Conservation (phyloP, 23 tunicate genomes). For the Trididemnum nubilum region DNA sequence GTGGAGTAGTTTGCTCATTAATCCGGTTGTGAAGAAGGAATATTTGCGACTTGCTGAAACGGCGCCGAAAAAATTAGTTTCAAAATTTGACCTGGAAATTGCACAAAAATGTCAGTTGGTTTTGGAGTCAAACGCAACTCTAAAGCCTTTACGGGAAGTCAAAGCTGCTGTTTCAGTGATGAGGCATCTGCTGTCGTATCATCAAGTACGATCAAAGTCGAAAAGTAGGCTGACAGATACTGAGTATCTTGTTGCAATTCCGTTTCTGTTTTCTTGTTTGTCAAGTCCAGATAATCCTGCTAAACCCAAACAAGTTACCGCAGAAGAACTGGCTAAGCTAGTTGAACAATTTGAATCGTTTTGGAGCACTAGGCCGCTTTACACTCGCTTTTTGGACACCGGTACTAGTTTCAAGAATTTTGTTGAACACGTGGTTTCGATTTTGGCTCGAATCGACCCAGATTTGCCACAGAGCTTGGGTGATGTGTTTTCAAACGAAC, state of each 20-base stretch:
- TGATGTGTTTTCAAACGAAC: not conserved
- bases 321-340: slow-evolving; percentile 56
- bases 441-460: slow-evolving; percentile 28
- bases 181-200: slow-evolving; percentile 74
- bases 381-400: slow-evolving; percentile 1
- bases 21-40: slow-evolving; percentile 30
- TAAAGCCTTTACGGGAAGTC: slow-evolving; percentile 25
- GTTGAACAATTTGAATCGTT: slow-evolving; percentile 57
- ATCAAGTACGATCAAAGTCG: slow-evolving; percentile 30
- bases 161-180: slow-evolving; percentile 55
- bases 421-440: not conserved
- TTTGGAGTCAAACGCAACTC: slow-evolving; percentile 44
- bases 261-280: slow-evolving; percentile 59
- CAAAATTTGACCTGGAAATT: slow-evolving; percentile 72
- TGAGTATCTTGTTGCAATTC: slow-evolving; percentile 66
- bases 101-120: slow-evolving; percentile 74
- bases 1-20: slow-evolving; percentile 50
- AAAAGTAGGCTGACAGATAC: slow-evolving; percentile 42
- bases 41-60: slow-evolving; percentile 41
- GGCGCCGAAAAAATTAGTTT: slow-evolving; percentile 54
- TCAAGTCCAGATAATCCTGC: not conserved
- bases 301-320: slow-evolving; percentile 30
- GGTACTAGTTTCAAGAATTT: slow-evolving; percentile 29
- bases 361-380: slow-evolving; percentile 53
- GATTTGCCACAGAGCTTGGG: not conserved